Evolutionary conservation across 2,797 vertebrate species (phyloP), one percentile per base, ranked within the genome.

Genomic region (Ispidina picta): DNA sequence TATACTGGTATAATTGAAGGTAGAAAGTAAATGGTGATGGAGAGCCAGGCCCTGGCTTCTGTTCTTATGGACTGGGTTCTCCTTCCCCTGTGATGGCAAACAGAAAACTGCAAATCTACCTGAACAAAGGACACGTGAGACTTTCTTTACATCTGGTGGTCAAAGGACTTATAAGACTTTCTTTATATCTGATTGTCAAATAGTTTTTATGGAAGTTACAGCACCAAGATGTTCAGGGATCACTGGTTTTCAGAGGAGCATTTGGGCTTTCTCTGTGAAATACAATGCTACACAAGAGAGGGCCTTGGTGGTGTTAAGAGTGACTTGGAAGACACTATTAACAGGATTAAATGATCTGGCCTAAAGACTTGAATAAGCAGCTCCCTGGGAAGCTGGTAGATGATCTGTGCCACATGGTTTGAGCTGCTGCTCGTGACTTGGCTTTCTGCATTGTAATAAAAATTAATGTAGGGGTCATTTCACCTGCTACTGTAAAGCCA

Each of bases 401-500:
- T 83, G 93, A 91, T 78, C 64, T 83, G 49, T 83, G 84, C 85
- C 86, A 62, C 79, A 29, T 51, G 85, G 79, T 48, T 59, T 51
- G 70, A 89, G 80, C 91, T 83, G 66, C 87, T 85, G 85, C 93
- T 92, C 25, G 0, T 88, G 88, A 77, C 84, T 82, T 77, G 84
- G 87, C 91, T 86, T 46, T 78, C 73, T 44, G 28, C 83, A 37
- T 4, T 73, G 68, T 33, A 72, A 69, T 25, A 62, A 37, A 81
- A 82, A 86, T 89, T 65, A 48, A 15, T 72, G 25, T 3, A 8
- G 68, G 69, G 59, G 66, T 60, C 70, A 83, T 48, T 90, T 82
- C 90, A 66, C 29, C 77, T 76, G 78, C 43, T 72, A 6, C 78
- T 69, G 80, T 37, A 63, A 46, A 88, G 15, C 21, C 64, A 79